phyloP scores from a whole-genome alignment of 2,113 vertebrate genomes.

The Hippocampus barbouri region DNA sequence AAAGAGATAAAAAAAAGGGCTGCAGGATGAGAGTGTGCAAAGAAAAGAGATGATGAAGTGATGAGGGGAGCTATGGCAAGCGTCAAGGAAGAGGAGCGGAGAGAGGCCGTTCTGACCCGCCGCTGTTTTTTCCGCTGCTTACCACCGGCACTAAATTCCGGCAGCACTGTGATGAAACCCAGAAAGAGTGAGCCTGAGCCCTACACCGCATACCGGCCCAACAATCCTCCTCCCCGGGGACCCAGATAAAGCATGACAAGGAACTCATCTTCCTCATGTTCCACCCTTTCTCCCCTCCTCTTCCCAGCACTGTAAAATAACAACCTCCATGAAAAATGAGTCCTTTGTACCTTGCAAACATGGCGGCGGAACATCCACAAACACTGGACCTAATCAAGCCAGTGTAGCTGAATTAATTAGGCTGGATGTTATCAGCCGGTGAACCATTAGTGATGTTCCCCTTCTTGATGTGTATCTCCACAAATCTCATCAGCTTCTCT shows the following conservation, averaged over 20 bases:
- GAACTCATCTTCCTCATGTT: constrained; percentile 53
- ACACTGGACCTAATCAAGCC: constrained; percentile 63
- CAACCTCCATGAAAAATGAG: constrained; percentile 46
- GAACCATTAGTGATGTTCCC: constrained; percentile 70
- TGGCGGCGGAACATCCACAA: constrained; percentile 46
- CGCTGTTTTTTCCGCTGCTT: constrained; percentile 53
- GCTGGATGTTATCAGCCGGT: constrained; percentile 69
- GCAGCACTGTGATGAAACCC: constrained; percentile 61
- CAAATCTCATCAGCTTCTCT: constrained; percentile 66
- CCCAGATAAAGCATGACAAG: constrained; percentile 59
- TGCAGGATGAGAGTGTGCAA: constrained; percentile 48
- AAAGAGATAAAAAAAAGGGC: constrained; percentile 47
- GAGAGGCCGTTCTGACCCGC: constrained; percentile 48
- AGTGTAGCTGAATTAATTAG: constrained; percentile 67
- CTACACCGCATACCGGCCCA: constrained; percentile 58
- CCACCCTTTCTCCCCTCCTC: constrained; percentile 23
- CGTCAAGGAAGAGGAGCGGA: constrained; percentile 32
- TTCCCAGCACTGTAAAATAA: constrained; percentile 37
- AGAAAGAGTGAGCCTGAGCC: constrained; percentile 41
- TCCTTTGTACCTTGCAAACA: constrained; percentile 54
- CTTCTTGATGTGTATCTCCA: constrained; percentile 60
- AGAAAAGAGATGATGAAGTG: constrained; percentile 46
- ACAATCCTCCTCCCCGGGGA: constrained; percentile 61
- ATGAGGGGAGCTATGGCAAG: constrained; percentile 40
- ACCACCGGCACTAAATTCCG: constrained; percentile 35